Conservation (phyloP, 2,888 invertebrate species). For the Lymantria dispar region DNA sequence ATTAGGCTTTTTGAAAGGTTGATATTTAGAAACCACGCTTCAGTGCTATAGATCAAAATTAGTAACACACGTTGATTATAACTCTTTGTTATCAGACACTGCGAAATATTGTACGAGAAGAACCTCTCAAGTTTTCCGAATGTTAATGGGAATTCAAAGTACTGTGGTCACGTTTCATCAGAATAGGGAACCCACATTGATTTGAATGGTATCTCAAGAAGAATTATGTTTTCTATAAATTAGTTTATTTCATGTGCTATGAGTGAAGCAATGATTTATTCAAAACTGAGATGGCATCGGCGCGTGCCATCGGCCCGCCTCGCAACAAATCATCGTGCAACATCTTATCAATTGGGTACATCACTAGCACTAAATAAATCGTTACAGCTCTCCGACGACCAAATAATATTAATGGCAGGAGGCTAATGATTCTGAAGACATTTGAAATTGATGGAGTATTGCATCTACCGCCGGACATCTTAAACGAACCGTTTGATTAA, state of each 20-base stretch:
- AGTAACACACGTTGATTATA: too few relatives aligned
- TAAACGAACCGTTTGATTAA: constrained; percentile 43
- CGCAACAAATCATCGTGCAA: constrained; percentile 68
- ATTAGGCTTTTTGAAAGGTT: too few relatives aligned
- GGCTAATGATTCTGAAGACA: constrained; percentile 70
- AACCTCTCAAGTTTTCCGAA: too few relatives aligned
- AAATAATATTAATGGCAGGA: constrained; percentile 67
- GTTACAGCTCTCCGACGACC: constrained; percentile 54
- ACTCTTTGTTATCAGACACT: too few relatives aligned
- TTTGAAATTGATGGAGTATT: constrained; percentile 62
- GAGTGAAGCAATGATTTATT: constrained; percentile 23
- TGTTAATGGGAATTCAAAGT: too few relatives aligned
- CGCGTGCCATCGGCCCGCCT: constrained; percentile 57
- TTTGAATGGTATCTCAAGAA: too few relatives aligned
- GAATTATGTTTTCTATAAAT: too few relatives aligned
- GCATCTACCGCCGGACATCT: constrained; percentile 38
- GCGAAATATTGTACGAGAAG: too few relatives aligned
- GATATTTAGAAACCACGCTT: too few relatives aligned
- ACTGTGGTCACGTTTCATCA: too few relatives aligned
- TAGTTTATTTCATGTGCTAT: not conserved
- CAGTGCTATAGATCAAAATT: too few relatives aligned
- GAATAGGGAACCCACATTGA: too few relatives aligned
- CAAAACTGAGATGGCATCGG: constrained; percentile 35
- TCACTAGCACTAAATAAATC: constrained; percentile 73
- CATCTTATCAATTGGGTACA: constrained; percentile 70